A percentile compares a stretch with the other conserved stretches of the same genome.
phyloP scores from a whole-genome alignment of 2,797 vertebrate species.

The Carcharodon carcharias region DNA sequence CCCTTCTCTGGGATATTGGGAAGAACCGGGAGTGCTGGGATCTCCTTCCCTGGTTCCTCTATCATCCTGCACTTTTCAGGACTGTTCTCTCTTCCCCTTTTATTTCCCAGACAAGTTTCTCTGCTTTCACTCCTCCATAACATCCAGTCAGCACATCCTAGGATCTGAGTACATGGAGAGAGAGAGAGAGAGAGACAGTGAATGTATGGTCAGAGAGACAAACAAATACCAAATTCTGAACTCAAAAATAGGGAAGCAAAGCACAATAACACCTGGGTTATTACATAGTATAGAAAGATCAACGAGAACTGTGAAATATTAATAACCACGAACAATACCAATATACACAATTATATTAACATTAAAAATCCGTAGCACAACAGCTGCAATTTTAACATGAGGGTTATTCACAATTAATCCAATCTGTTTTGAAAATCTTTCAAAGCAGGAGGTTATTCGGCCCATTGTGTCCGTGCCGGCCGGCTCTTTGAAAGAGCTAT shows the following conservation, averaged over 20 bases:
- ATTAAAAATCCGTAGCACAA: neutral
- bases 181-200: neutral
- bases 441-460: neutral
- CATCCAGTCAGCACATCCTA: neutral
- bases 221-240: neutral
- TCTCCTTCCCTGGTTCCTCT: slow-evolving; percentile 69
- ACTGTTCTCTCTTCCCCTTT: neutral
- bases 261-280: neutral
- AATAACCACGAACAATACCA: neutral
- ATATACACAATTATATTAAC: neutral
- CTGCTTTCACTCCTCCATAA: neutral
- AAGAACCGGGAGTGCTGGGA: slow-evolving; percentile 57
- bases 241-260: too few species aligned
- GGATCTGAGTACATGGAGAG: neutral
- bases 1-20: slow-evolving; percentile 61
- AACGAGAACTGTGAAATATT: neutral
- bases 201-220: neutral
- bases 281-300: neutral
- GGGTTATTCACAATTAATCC: neutral
- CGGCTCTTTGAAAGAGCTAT: neutral
- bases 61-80: slow-evolving; percentile 58
- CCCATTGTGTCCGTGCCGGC: neutral
- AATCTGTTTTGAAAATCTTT: neutral
- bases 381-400: neutral
- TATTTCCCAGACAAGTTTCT: too few species aligned